phyloP scores from a whole-genome alignment of 2,113 vertebrate genomes.

The Melanerpes aurifrons region DNA sequence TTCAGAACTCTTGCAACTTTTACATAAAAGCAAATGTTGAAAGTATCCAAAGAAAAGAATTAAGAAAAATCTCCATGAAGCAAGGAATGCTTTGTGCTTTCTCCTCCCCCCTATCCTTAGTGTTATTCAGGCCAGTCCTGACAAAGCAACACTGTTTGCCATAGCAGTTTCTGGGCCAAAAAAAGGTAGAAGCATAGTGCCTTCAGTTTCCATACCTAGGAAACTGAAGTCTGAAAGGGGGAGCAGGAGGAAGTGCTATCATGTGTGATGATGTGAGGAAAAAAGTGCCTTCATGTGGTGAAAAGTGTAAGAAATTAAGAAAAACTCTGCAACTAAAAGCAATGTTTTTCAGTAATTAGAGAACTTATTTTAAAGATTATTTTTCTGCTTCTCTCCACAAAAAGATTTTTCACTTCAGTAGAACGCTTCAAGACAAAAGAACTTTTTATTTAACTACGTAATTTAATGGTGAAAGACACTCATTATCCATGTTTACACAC shows the following conservation, averaged over 20 bases:
- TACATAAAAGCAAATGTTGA: neutral
- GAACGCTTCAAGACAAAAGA: neutral
- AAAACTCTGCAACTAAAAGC: neutral
- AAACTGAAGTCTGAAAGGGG: neutral
- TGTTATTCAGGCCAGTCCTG: neutral
- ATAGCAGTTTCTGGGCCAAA: neutral
- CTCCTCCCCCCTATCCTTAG: too few relatives aligned
- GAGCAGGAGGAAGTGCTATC: neutral
- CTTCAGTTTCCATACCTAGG: neutral
- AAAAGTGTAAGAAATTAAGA: neutral
- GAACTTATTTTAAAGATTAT: neutral
- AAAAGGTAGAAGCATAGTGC: neutral
- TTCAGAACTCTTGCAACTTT: neutral
- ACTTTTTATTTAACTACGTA: neutral
- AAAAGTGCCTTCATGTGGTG: neutral
- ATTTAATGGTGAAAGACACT: neutral
- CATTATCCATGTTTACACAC: rapidly evolving
- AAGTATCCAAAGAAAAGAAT: neutral
- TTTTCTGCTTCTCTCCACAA: neutral
- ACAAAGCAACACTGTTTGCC: neutral
- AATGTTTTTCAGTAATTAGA: neutral
- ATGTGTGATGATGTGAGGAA: neutral
- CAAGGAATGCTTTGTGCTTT: neutral
- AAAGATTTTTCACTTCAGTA: neutral
- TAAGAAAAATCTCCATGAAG: neutral